Percentiles rank a stretch among this genome's conserved stretches.
Evolutionary conservation across 2,113 vertebrate species (phyloP).

Genomic region (Silurus meridionalis): DNA sequence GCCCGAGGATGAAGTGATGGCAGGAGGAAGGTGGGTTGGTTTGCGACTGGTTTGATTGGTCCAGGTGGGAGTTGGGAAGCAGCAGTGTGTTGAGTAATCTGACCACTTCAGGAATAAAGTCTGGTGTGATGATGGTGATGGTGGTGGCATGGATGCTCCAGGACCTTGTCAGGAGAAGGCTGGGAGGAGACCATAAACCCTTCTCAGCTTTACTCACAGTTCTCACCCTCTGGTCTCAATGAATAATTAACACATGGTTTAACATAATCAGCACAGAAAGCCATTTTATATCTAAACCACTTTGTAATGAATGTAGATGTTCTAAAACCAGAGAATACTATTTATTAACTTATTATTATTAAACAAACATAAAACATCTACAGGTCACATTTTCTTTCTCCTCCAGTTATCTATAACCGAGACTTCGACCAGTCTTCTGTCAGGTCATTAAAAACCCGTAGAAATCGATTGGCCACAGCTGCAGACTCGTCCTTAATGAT

Average conservation of each 20-base stretch:
- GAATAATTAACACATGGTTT: neutral
- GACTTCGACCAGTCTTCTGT: too few relatives aligned
- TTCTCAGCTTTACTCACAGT: neutral
- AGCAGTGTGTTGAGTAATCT: neutral
- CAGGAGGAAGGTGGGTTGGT: neutral
- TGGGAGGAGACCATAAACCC: neutral
- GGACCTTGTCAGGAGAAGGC: neutral
- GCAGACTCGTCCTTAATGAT: neutral
- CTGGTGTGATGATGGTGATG: neutral
- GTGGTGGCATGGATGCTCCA: neutral
- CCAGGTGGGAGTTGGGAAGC: neutral
- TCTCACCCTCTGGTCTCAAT: neutral
- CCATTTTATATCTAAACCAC: neutral
- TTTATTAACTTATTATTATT: neutral
- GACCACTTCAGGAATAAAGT: neutral
- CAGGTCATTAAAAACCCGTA: neutral
- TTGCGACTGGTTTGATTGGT: neutral
- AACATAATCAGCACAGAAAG: neutral
- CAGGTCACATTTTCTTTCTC: neutral
- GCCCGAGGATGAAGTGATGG: neutral
- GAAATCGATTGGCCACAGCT: neutral
- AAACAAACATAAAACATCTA: neutral
- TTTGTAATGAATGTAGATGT: neutral
- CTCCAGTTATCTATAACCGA: neutral
- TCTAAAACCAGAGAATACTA: neutral